A percentile compares a stretch with the other conserved stretches of the same genome.
Conservation (phyloP, 2,888 invertebrate genomes). For the Steinernema carpocapsae region DNA sequence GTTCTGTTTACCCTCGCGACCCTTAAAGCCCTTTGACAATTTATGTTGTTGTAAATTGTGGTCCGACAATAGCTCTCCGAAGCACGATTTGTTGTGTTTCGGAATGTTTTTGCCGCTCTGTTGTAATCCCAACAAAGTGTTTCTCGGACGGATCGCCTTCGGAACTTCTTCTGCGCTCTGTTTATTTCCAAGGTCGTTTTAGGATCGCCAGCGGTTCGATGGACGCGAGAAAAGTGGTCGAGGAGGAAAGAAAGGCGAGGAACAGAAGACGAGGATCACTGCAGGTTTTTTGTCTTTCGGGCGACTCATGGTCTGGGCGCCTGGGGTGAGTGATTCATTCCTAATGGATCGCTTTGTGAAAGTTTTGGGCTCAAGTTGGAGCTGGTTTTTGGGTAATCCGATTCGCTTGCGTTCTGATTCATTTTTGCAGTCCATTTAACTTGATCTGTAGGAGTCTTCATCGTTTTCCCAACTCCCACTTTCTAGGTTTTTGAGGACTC, state of each 20-base stretch:
- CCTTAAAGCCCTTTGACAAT: conserved; percentile 5
- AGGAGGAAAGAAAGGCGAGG: no score
- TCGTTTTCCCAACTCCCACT: no score
- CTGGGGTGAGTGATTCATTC: no score
- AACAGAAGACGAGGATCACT: not conserved
- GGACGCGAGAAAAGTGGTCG: no score
- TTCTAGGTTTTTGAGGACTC: no score
- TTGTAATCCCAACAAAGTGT: conserved; percentile 23
- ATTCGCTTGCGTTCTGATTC: no score
- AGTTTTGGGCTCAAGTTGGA: no score
- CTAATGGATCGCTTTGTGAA: no score
- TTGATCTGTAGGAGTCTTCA: no score
- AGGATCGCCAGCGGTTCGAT: not conserved
- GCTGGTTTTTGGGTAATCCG: no score
- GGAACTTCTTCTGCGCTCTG: conserved; percentile 28
- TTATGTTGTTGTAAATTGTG: not conserved
- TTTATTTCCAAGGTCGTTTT: conserved; percentile 22
- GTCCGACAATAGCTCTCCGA: not conserved
- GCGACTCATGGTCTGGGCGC: conserved; percentile 4
- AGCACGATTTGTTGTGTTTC: conserved; percentile 16
- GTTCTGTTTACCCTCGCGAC: conserved; percentile 12
- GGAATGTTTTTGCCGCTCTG: conserved; percentile 9
- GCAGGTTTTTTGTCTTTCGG: conserved; percentile 4
- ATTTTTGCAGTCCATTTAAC: no score
- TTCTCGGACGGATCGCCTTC: not conserved